Base-by-base conservation (phyloP, 2,797 vertebrate species). In the Vireo griseus region DNA sequence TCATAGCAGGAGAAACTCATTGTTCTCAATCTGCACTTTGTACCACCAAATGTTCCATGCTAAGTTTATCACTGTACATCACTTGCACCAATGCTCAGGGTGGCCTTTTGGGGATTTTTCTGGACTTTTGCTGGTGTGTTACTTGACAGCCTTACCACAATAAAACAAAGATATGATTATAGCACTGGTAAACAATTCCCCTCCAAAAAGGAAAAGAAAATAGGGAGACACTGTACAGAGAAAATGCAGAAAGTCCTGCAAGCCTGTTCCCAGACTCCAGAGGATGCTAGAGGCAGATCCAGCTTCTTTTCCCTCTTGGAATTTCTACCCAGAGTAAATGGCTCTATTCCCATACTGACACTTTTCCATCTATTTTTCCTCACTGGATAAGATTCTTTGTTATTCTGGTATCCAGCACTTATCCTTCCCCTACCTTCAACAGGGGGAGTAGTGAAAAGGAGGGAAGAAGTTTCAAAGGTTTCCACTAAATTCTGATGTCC, bases 31-130 rank as follows among this genome's bases (percentile, higher is more conserved):
- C 74, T 82, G 62, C 93, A 86, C 47, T 9, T 91, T 39, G 39
- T 51, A 47, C 29, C 24, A 51, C 88, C 93, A 91, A 96, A 92
- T 86, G 76, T 87, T 95, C 90, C 44, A n/a, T 72, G 75, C 87
- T 96, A 91, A 92, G 88, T 94, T 92, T 95, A 94, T 93, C 81
- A 37, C 74, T 83, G 77, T 40, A 80, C 71, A 95, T 94, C 88
- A 92, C 58, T 91, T 86, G 79, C 94, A 84, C 2, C 1, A 86
- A 79, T 79, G 89, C 79, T 90, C 24, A 2, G 76, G 48, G 50
- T 82, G 50, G 91, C 52, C 86, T 90, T 93, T 50, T 16, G 74
- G 86, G 88, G 88, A 71, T 90, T 92, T 93, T 95, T 94, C 67
- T 69, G 80, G 80, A 52, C 73, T 90, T 92, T 35, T 73, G 55